These are phyloP conservation scores for Petrophora chlorosata DNA, from an alignment of 2,888 invertebrate species.

Conservation along the genomic window DNA sequence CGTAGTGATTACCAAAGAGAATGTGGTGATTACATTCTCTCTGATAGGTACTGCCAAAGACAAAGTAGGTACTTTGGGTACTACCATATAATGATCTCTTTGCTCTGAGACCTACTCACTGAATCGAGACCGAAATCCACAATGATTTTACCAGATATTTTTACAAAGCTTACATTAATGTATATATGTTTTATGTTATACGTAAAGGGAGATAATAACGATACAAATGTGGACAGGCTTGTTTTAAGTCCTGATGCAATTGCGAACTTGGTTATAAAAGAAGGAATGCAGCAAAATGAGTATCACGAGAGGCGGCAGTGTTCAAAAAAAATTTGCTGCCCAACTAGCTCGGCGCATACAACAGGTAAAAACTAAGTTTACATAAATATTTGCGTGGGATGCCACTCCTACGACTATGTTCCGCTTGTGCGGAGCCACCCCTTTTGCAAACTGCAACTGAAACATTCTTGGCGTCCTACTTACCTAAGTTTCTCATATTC, in stretches of 20 bases:
- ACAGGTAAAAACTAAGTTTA: conserved; percentile 3
- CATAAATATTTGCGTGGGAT: not conserved
- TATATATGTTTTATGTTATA: conserved; percentile 6
- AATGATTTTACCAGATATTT: not conserved
- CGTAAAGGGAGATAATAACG: conserved; percentile 22
- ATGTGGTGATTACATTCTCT: too few relatives aligned
- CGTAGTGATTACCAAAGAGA: too few relatives aligned
- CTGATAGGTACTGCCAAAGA: too few relatives aligned
- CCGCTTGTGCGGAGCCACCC: too few relatives aligned
- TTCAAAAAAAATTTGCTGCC: conserved; percentile 13
- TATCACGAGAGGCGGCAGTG: not conserved
- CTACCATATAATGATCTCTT: too few relatives aligned
- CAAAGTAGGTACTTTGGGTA: too few relatives aligned
- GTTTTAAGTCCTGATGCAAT: conserved; percentile 52
- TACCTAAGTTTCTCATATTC: too few relatives aligned
- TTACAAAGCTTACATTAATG: conserved; percentile 7
- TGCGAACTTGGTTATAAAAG: conserved; percentile 53
- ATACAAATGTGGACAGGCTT: conserved; percentile 44
- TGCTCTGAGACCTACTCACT: too few relatives aligned
- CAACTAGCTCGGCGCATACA: not conserved
- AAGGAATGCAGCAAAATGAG: conserved; percentile 37
- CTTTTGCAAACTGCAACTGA: too few relatives aligned
- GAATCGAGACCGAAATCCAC: too few relatives aligned
- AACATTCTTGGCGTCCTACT: too few relatives aligned
- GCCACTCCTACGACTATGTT: not conserved